Conservation (phyloP, 1,140 invertebrate genomes). For the Aphaenogaster ashmeadi region DNA sequence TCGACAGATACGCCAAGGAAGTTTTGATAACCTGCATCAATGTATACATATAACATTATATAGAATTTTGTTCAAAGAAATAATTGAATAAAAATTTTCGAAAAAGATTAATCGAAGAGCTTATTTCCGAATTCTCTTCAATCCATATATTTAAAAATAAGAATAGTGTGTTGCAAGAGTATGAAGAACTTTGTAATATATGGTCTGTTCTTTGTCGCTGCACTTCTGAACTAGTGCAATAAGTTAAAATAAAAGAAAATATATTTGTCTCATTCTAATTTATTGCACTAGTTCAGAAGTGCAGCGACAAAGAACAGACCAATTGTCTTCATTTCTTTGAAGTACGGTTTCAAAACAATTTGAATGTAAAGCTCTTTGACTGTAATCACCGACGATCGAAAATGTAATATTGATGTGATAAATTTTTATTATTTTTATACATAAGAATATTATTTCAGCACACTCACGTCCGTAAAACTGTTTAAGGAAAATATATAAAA, state of each 20-base stretch:
- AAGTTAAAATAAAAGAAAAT: too few species aligned
- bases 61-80: background rate
- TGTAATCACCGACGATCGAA: background rate
- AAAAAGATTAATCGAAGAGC: background rate
- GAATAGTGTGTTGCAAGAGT: background rate
- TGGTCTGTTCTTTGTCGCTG: too few species aligned
- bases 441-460: background rate
- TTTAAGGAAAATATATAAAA: constrained; percentile 73
- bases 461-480: constrained; percentile 72
- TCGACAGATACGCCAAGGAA: constrained; percentile 46
- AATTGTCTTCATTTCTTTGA: background rate
- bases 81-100: background rate
- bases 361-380: background rate
- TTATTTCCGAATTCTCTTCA: background rate
- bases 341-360: background rate
- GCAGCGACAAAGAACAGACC: too few species aligned
- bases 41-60: background rate
- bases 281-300: too few species aligned
- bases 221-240: too few species aligned
- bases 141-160: background rate
- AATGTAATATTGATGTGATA: background rate
- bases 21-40: constrained; percentile 51
- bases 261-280: too few species aligned
- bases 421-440: background rate
- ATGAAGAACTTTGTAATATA: background rate